Evolutionary conservation across 2,888 invertebrate genomes (phyloP), one percentile per base, ranked within the genome.

Genomic region (Enchytraeus crypticus): DNA sequence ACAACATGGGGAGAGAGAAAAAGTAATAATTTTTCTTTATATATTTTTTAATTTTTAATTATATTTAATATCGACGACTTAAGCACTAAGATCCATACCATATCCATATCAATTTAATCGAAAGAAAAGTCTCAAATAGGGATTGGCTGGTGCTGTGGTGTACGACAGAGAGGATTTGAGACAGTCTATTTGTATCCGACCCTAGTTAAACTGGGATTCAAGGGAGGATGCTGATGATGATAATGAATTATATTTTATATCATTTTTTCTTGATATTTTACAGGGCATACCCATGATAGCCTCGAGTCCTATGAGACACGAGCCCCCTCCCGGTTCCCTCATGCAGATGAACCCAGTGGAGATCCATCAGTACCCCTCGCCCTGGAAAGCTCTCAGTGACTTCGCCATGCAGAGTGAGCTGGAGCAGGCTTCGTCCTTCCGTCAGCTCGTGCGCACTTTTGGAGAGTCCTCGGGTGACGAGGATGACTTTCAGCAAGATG

Each of bases 251-350:
- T 18, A 38, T 38, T 14, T 38, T 38, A 8, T 18, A 38, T 38
- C 38, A 38, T 14, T 38, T 18, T 34, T 26, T 54, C 11, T 34
- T 79, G 83, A 93, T 88, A n/a, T n/a, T n/a, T 72, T 89, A 88
- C 92, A 95, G 77, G 92, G 92, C 63, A 93, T 98, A 71, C 96
- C 97, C 26, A 89, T 98, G 88, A 92, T 97, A 65, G 97, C 97
- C 51, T 90, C 92, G 49, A 92, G 93, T 70, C 83, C 84, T 1
- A 81, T 82, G 1, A 78, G 81, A 11, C 81, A 83, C 70, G 81
- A 78, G 71, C 73, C 74, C 1, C 59, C 62, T 1, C 73, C 74
- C 1, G 51, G 59, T 1, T 26, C 53, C 32, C 72, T 71, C 66
- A 69, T 77, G 70, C 74, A 74, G 66, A 72, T 71, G 11, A 74